These are phyloP conservation scores for Amiota minor DNA, from an alignment of 2,888 invertebrate genomes.

Conservation along the genomic window DNA sequence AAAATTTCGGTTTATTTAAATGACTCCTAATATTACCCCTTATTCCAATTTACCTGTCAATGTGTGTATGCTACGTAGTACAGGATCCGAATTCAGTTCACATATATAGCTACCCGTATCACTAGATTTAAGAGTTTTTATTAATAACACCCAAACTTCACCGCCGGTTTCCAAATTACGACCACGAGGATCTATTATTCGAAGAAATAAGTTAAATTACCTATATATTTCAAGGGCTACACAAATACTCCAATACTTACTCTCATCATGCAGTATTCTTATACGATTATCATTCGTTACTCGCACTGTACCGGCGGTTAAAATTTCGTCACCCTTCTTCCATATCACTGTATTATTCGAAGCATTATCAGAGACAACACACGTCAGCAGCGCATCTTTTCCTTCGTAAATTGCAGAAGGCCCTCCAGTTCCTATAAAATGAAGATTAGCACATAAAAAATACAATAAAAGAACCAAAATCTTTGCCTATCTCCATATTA, in stretches of 20 bases:
- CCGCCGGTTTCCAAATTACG: constrained; percentile 76
- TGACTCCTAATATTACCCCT: not conserved
- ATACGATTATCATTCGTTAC: constrained; percentile 84
- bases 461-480: not conserved
- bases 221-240: not conserved
- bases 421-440: constrained; percentile 69
- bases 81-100: constrained; percentile 87
- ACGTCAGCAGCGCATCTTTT: constrained; percentile 86
- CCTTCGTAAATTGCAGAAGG: constrained; percentile 77
- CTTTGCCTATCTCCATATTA: not conserved
- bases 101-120: constrained; percentile 88
- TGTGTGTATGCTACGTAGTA: constrained; percentile 85
- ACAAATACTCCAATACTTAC: constrained; percentile 74
- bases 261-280: constrained; percentile 83
- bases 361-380: constrained; percentile 80
- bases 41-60: constrained; percentile 78
- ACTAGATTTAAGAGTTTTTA: constrained; percentile 79
- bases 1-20: constrained; percentile 8
- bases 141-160: constrained; percentile 89
- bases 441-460: not conserved
- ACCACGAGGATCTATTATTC: constrained; percentile 64
- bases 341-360: constrained; percentile 82
- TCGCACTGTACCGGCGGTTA: constrained; percentile 84
- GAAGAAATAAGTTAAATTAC: too few relatives aligned
- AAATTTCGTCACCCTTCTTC: constrained; percentile 81